Evolutionary conservation across 2,797 vertebrate species (phyloP), one percentile per base, ranked within the genome.

Genomic region (Lophotriccus pileatus): DNA sequence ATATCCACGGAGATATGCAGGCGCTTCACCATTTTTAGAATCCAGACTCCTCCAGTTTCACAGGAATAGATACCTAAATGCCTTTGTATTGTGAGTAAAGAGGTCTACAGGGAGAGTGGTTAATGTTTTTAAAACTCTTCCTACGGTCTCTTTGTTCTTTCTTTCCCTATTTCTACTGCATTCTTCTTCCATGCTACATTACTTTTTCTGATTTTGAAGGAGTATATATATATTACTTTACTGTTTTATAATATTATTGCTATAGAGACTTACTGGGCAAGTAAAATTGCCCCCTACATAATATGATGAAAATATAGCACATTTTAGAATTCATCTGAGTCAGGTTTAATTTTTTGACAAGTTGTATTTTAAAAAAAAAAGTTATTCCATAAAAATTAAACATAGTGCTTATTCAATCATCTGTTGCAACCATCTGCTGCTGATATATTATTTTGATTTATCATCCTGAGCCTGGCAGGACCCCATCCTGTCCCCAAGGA

Each of bases 371-470:
- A 22, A 46, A 24, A 67, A 77, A 85, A 90, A 91, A 94, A 67
- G 4, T 60, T 93, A 52, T 85, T 96, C 95, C 89, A 91, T 84
- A 89, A 93, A 78, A 92, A 90, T 52, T 76, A 81, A 94, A 50
- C 7, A 4, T 41, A 85, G 73, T 60, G 53, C 43, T 93, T 95
- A 91, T 91, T 91, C 72, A 94, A 25, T 97, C 89, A 86, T 97
- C 95, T 97, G 90, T 86, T 91, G 49, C 67, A 68, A 59, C 93
- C 90, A 97, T 97, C 96, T 97, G 97, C 80, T 92, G 90, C 91
- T 91, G 84, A 90, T 90, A 68, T 11, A 58, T 55, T 91, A 85
- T 70, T 96, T 85, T 94, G 55, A 67, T 95, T 90, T 95, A 68
- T 77, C 69, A 87, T 93, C 72, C 62, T 56, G 69, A 79, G 37